Base-by-base conservation (phyloP, 2,888 invertebrate genomes). In the Phengaris alcon region DNA sequence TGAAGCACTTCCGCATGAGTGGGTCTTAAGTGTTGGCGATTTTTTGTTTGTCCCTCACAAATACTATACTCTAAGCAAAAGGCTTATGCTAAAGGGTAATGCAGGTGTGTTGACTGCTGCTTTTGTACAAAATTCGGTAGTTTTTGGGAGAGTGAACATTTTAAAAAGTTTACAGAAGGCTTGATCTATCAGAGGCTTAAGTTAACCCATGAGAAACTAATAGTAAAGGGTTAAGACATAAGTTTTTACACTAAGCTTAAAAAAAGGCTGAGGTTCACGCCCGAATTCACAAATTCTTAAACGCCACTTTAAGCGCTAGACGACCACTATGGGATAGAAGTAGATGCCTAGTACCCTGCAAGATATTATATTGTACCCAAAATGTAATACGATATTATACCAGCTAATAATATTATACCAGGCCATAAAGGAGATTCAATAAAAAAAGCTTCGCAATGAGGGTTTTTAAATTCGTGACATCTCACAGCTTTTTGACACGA, bases 1-100 rank as follows among this genome's bases (percentile, higher is more conserved):
- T 64, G 64, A 64, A 15, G 70, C 51, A n/a, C 70, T 70, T 70
- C 51, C 51, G 15, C 51, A 44, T 12, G 70, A 70, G 70, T 70
- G 70, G 51, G 48, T 12, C 51, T 70, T 15, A 51, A 48, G 70
- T 51, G 70, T 70, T 48, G 70, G 70, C 51, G 70, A 51, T 70
- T 70, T 35, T 64, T 70, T 70, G 70, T 70, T 15, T 22, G 51
- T 10, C n/a, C n/a, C n/a, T n/a, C n/a, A n/a, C n/a, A n/a, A n/a
- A n/a, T n/a, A n/a, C n/a, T n/a, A n/a, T n/a, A n/a, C n/a, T 51
- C 12, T 70, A 51, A 22, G 22, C 59, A 0, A 48, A 46, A 68
- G 46, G 68, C 68, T n/a, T 48, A 48, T 48, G 46, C 3, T 13
- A 48, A 69, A 48, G 70, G 70, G 70, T 70, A 51, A 10, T 15